phyloP scores from a whole-genome alignment of 2,888 invertebrate genomes.

The Rutpela maculata region DNA sequence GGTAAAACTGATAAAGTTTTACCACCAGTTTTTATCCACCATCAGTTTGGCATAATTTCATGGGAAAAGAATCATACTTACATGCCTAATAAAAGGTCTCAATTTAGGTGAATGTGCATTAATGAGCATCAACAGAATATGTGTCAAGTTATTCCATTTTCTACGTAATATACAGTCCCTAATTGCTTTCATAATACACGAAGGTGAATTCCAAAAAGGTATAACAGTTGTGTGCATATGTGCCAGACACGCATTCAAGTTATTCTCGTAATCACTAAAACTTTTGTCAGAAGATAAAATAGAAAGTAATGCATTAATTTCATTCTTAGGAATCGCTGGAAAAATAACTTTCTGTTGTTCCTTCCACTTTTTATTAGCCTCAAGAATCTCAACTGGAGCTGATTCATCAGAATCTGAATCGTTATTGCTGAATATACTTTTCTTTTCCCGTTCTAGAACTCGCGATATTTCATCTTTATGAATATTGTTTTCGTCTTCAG shows the following conservation, averaged over 20 bases:
- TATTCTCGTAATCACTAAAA: slow-evolving; percentile 23
- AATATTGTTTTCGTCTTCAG: slow-evolving; percentile 37
- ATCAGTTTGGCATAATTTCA: background rate
- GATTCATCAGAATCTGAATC: slow-evolving; percentile 8
- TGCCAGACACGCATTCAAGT: slow-evolving; percentile 38
- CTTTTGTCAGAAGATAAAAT: slow-evolving; percentile 27
- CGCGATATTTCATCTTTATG: slow-evolving; percentile 28
- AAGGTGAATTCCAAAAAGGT: slow-evolving; percentile 49
- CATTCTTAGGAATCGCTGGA: slow-evolving; percentile 24
- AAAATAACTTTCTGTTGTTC: slow-evolving; percentile 14
- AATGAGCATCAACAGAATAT: slow-evolving; percentile 53
- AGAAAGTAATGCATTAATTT: slow-evolving; percentile 36
- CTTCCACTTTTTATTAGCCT: slow-evolving; percentile 18
- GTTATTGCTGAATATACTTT: slow-evolving; percentile 20
- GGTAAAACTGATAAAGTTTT: too few species aligned
- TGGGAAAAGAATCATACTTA: slow-evolving; percentile 34
- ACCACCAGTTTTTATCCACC: too few species aligned
- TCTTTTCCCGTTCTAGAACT: slow-evolving; percentile 33
- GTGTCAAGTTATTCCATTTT: slow-evolving; percentile 56
- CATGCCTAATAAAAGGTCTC: slow-evolving; percentile 48
- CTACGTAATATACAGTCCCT: slow-evolving; percentile 54
- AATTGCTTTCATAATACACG: slow-evolving; percentile 52
- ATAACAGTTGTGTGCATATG: slow-evolving; percentile 33
- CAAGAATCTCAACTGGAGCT: background rate
- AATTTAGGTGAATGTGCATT: slow-evolving; percentile 38